Evolutionary conservation across 1,140 invertebrate genomes (phyloP), one percentile per base, ranked within the genome.

Genomic region (Drosophila kepulauana): DNA sequence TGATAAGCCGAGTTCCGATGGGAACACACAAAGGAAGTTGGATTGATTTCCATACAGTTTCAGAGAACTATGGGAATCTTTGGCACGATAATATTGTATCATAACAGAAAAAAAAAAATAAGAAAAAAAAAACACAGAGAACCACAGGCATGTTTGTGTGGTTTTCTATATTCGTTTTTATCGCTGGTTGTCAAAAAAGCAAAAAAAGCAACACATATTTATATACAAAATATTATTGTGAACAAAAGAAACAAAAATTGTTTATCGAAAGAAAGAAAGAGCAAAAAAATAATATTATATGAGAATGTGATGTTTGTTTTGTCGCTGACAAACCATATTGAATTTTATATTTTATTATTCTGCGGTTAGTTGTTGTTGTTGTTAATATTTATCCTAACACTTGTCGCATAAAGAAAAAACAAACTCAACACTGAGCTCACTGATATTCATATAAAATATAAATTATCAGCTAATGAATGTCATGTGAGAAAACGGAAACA

Each of bases 331-430:
- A 72, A 62, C 38, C 33, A 57, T 68, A 74, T 54, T 74, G 54
- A 74, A 74, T 57, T 56, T 46, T 56, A 15, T 57, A 35, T 67
- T 66, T 54, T 68, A 68, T 54, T 45, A 57, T 16, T 54, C 7
- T 68, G 71, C 51, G 71, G 71, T 67, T 72, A 63, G 51, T 54
- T 59, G 16, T 61, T 73, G 11, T 73, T 73, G 63, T 33, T 68
- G 64, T 67, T 67, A 45, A 73, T 73, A 73, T 73, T 73, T 73
- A 61, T 68, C 28, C 70, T 58, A 68, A 73, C 70, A 68, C 70
- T 73, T 67, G 63, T 66, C 52, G 8, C 58, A 54, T 33, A 33
- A 56, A 20, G 30, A 48, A 13, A 35, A 25, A 33, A 38, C 13
- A 52, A 56, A 20, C 15, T 13, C 25, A 54, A 35, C 30, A 54